phyloP scores from a whole-genome alignment of 1,140 invertebrate genomes.

The Physella acuta region DNA sequence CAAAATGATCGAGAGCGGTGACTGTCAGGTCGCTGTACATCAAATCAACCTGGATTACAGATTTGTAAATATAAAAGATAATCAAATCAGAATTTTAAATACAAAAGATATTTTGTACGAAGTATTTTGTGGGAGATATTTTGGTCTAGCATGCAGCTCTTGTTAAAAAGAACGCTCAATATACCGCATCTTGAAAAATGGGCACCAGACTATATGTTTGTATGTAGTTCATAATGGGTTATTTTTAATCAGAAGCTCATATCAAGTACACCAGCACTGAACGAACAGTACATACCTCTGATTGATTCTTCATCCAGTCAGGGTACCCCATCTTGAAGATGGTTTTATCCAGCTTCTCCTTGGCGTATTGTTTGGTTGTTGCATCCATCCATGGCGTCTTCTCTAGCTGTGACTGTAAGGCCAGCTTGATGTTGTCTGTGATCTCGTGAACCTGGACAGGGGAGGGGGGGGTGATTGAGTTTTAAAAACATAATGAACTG shows the following conservation, averaged over 20 bases:
- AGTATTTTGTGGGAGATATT: background rate
- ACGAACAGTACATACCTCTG: no score
- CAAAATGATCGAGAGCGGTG: constrained; percentile 42
- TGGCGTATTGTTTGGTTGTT: constrained; percentile 29
- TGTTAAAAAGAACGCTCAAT: background rate
- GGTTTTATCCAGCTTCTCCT: constrained; percentile 23
- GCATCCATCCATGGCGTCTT: constrained; percentile 35
- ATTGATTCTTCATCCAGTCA: background rate
- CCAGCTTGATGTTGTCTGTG: constrained; percentile 24
- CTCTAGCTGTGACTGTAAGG: constrained; percentile 25
- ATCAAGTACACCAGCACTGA: no score
- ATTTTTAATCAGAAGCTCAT: no score
- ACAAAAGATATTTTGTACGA: no score
- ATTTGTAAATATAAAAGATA: no score
- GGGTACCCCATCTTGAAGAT: constrained; percentile 24
- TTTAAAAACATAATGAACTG: no score
- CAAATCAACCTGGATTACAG: constrained; percentile 13
- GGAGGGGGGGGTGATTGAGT: no score
- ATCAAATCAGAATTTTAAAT: no score
- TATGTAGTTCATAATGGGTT: no score
- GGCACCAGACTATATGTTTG: no score
- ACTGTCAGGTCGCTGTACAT: constrained; percentile 29
- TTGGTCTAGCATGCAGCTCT: no score
- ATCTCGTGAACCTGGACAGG: constrained; percentile 30
- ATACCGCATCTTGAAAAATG: no score